Percentiles rank a stretch among this genome's conserved stretches.
These are phyloP conservation scores for Drosophila niveifrons DNA, from an alignment of 2,888 invertebrate species.

Conservation along the genomic window DNA sequence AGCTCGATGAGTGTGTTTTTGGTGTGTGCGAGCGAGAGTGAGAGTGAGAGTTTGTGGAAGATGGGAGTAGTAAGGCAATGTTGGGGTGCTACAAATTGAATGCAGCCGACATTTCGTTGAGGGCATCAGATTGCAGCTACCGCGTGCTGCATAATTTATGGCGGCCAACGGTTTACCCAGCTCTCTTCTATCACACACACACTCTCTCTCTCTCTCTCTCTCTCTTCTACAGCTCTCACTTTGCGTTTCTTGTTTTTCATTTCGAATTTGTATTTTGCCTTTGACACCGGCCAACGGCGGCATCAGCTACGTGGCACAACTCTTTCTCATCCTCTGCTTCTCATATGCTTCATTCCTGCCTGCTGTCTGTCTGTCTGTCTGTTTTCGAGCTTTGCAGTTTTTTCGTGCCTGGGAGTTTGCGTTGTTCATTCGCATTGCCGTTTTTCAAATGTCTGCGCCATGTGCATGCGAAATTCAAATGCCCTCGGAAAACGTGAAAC, in stretches of 20 bases:
- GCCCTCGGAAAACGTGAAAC: constrained; percentile 22
- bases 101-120: constrained; percentile 61
- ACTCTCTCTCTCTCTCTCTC: not conserved
- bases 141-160: constrained; percentile 80
- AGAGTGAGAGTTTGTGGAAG: not conserved
- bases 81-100: constrained; percentile 61
- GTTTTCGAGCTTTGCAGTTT: constrained; percentile 73
- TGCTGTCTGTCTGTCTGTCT: constrained; percentile 54
- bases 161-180: constrained; percentile 45
- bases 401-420: constrained; percentile 75
- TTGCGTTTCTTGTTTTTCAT: constrained; percentile 56
- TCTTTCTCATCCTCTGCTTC: constrained; percentile 23
- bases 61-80: constrained; percentile 1
- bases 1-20: not conserved
- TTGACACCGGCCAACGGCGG: constrained; percentile 68
- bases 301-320: constrained; percentile 45
- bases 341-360: constrained; percentile 22
- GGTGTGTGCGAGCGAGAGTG: not conserved
- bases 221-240: constrained; percentile 1
- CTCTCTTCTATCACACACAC: not conserved
- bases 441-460: constrained; percentile 78
- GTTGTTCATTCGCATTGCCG: constrained; percentile 60
- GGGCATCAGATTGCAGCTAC: constrained; percentile 79
- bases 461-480: constrained; percentile 75
- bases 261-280: constrained; percentile 76